A percentile compares a stretch with the other conserved stretches of the same genome.
These are phyloP conservation scores for Meleagris gallopavo DNA, from an alignment of 2,113 vertebrate genomes.

Conservation along the genomic window DNA sequence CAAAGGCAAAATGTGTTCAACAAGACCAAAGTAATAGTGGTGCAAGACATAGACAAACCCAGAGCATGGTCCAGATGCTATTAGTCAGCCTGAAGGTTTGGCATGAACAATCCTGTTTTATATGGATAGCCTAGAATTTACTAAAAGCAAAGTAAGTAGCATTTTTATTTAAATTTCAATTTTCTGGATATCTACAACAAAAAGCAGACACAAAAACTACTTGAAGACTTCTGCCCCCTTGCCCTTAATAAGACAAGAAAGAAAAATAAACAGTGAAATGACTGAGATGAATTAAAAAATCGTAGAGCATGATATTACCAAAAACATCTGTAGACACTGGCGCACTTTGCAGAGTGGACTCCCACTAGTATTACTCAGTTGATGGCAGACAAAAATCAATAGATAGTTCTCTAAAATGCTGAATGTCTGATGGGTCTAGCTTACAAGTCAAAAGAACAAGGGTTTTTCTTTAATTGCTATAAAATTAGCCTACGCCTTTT, in stretches of 20 bases:
- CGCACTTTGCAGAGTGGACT: background rate
- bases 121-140: background rate
- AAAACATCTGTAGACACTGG: background rate
- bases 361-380: background rate
- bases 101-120: background rate
- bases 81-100: background rate
- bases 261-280: background rate
- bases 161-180: background rate
- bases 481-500: background rate
- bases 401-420: background rate
- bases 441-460: background rate
- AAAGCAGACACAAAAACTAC: background rate
- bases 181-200: background rate
- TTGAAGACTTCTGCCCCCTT: background rate
- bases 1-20: constrained; percentile 31
- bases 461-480: background rate
- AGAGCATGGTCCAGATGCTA: background rate
- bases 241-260: background rate
- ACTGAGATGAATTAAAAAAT: background rate
- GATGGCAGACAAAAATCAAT: background rate
- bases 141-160: background rate
- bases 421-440: background rate
- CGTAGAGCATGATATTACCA: fast-evolving
- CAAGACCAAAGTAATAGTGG: background rate
- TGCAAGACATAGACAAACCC: background rate